A percentile compares a stretch with the other conserved stretches of the same genome.
These are phyloP conservation scores for Vireo altiloquus DNA, from an alignment of 2,113 vertebrate genomes.

Conservation along the genomic window DNA sequence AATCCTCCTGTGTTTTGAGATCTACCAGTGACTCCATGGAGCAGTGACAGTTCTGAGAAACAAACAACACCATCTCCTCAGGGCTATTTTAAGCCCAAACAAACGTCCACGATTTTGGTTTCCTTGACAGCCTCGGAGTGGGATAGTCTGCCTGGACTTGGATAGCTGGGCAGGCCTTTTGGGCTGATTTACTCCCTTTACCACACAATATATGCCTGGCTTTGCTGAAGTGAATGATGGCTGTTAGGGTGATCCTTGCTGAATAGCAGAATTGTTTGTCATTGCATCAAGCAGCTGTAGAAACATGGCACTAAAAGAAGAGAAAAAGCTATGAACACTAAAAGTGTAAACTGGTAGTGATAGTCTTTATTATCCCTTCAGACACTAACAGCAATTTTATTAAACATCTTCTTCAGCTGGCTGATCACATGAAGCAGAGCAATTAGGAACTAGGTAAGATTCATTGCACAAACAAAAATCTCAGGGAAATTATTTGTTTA, in stretches of 20 bases:
- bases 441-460: not conserved
- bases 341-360: not conserved
- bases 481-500: constrained; percentile 23
- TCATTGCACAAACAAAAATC: not conserved
- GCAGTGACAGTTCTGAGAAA: not conserved
- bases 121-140: not conserved
- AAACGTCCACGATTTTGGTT: not conserved
- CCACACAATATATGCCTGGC: not conserved
- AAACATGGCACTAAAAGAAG: not conserved
- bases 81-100: not conserved
- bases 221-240: not conserved
- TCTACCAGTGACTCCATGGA: not conserved
- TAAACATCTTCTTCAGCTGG: not conserved
- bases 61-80: fast-evolving
- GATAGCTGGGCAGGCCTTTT: not conserved
- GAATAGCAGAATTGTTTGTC: not conserved
- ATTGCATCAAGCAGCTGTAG: not conserved
- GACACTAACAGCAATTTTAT: not conserved
- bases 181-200: not conserved
- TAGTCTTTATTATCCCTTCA: not conserved
- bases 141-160: not conserved
- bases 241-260: not conserved
- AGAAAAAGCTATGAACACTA: not conserved
- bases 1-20: not conserved
- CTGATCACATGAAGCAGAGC: not conserved